Conservation (phyloP, 2,888 invertebrate genomes). For the Dione vanillae region DNA sequence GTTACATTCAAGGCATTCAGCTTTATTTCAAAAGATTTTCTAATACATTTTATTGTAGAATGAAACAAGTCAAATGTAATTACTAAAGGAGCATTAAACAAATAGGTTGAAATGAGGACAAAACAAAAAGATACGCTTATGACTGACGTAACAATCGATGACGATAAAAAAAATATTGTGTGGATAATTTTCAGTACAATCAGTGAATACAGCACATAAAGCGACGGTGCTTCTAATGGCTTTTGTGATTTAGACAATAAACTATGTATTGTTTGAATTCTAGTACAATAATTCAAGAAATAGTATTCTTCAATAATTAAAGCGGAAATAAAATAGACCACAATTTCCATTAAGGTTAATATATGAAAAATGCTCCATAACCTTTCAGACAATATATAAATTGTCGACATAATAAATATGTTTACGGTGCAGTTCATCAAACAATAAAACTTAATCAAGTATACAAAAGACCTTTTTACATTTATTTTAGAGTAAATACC, state of each 20-base stretch:
- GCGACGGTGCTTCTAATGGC: background rate
- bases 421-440: background rate
- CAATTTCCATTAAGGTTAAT: background rate
- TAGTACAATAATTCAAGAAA: background rate
- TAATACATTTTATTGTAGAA: background rate
- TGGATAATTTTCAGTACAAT: background rate
- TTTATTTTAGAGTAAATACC: conserved; percentile 2
- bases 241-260: background rate
- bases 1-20: background rate
- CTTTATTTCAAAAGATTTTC: background rate
- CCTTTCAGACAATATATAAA: background rate
- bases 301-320: background rate
- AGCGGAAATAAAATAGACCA: background rate
- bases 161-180: background rate
- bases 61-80: conserved; percentile 8
- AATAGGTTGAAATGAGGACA: background rate
- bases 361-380: background rate
- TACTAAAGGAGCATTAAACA: background rate
- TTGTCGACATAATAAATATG: background rate
- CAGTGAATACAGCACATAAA: background rate
- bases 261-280: conserved; percentile 12
- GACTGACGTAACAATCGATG: background rate
- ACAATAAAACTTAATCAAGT: background rate
- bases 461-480: background rate
- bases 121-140: fast-evolving